These are phyloP conservation scores for Rattus rattus DNA, from an alignment of 2,113 vertebrate species.

Conservation along the genomic window DNA sequence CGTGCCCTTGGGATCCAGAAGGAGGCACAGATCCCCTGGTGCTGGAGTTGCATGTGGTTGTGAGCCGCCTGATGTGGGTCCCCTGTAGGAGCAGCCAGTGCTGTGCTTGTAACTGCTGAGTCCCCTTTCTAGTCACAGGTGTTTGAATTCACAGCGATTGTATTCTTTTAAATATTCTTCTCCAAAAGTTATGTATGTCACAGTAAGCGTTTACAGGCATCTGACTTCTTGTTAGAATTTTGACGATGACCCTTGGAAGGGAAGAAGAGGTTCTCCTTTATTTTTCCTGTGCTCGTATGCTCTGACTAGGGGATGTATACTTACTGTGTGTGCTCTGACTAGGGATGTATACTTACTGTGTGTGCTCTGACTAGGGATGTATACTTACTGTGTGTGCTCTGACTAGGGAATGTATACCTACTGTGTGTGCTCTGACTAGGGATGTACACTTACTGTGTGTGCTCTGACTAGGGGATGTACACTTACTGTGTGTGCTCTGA, in stretches of 20 bases:
- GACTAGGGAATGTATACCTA: no score
- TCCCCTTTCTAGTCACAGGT: background rate
- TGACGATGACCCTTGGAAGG: background rate
- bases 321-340: no score
- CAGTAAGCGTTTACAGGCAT: background rate
- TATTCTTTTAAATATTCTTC: slow-evolving; percentile 11
- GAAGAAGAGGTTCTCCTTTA: background rate
- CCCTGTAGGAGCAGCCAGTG: background rate
- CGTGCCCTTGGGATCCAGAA: background rate
- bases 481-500: no score
- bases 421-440: no score
- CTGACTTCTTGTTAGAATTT: slow-evolving; percentile 50
- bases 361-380: no score
- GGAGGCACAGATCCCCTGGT: background rate
- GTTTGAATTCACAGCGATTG: background rate
- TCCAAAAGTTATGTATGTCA: background rate
- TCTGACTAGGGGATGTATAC: no score
- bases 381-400: no score
- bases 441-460: no score
- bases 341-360: no score
- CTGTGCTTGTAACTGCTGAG: background rate
- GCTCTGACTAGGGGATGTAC: no score
- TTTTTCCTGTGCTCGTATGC: background rate
- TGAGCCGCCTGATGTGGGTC: background rate
- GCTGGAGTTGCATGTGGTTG: background rate